Percentiles rank a stretch among this genome's conserved stretches.
phyloP scores from a whole-genome alignment of 2,888 invertebrate genomes.

The Argynnis bischoffii region DNA sequence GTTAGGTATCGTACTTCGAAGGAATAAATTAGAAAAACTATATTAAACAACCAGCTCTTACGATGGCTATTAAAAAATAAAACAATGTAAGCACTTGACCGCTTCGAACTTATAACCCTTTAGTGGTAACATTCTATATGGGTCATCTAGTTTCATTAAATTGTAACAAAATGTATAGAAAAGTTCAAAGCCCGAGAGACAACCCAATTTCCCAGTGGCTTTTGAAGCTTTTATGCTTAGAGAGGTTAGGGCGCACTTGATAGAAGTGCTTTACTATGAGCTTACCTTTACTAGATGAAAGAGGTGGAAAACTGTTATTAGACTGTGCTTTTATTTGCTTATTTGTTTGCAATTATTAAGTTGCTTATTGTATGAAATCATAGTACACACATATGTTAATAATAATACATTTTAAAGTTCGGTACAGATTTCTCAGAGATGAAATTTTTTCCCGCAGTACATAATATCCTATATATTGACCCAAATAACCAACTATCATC shows the following conservation, averaged over 20 bases:
- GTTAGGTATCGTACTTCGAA: too few relatives aligned
- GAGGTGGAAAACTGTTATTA: constrained; percentile 3
- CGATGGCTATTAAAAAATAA: background rate
- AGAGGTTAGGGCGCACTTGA: constrained; percentile 14
- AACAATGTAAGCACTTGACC: constrained; percentile 4
- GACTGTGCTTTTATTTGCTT: background rate
- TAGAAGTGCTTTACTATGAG: constrained; percentile 1
- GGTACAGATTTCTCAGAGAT: too few relatives aligned
- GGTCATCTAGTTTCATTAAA: constrained; percentile 15
- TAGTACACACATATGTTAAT: too few relatives aligned
- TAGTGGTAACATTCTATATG: background rate
- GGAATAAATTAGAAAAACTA: too few relatives aligned
- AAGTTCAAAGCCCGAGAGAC: constrained; percentile 9
- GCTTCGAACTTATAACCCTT: constrained; percentile 3
- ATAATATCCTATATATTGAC: too few relatives aligned
- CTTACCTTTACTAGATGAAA: constrained; percentile 8
- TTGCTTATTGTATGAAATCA: too few relatives aligned
- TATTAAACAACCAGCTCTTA: background rate
- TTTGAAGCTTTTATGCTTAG: constrained; percentile 23
- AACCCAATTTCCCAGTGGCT: constrained; percentile 21
- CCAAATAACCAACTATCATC: too few relatives aligned
- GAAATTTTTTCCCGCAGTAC: too few relatives aligned
- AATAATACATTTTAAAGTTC: too few relatives aligned
- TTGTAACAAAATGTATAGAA: background rate
- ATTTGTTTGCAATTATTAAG: too few relatives aligned